Base-by-base conservation (phyloP, 2,113 vertebrate genomes). In the Amphiprion ocellaris region DNA sequence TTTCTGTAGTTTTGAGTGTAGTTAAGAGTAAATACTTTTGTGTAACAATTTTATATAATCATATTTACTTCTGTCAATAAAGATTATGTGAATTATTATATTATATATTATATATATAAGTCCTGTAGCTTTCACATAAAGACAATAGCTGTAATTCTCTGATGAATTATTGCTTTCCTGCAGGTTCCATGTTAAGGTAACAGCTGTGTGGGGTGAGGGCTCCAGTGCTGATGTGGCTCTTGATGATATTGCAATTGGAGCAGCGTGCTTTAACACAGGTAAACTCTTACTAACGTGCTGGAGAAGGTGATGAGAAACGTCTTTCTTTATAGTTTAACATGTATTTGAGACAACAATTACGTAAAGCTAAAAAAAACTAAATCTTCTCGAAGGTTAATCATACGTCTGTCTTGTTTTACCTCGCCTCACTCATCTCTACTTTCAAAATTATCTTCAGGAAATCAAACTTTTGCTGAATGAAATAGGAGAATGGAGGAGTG, bases 151-250 rank as follows among this genome's bases (percentile, higher is more conserved):
- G 1, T 21, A 23, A 26, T 28, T 52, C 12, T 82, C 12, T 4
- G 28, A 69, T 26, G 7, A n/a, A 2, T 6, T 2, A 75, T 46
- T 85, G 11, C 44, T 78, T 64, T 54, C 30, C 64, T 77, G 0
- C 91, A 98, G 97, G 87, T 97, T 98, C 89, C 92, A 85, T 0
- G 71, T 98, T 28, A 94, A 93, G 56, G 82, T 98, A 69, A 90
- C 92, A 44, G 96, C 95, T 24, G 82, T 86, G 64, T 97, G 96
- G 97, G 88, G 63, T 58, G 90, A 89, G 86, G 95, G 95, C 91
- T 96, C 96, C 49, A 90, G 82, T 54, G 96, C 96, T 75, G 95
- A 96, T 76, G 87, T 98, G 26, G 96, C 96, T 53, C 17, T 98
- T 0, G 96, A 98, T 92, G 94, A 96, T 30, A 93, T 97, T 59